Percentiles rank a stretch among this genome's conserved stretches.
Conservation (phyloP, 2,797 vertebrate species). For the Rhinella marina region DNA sequence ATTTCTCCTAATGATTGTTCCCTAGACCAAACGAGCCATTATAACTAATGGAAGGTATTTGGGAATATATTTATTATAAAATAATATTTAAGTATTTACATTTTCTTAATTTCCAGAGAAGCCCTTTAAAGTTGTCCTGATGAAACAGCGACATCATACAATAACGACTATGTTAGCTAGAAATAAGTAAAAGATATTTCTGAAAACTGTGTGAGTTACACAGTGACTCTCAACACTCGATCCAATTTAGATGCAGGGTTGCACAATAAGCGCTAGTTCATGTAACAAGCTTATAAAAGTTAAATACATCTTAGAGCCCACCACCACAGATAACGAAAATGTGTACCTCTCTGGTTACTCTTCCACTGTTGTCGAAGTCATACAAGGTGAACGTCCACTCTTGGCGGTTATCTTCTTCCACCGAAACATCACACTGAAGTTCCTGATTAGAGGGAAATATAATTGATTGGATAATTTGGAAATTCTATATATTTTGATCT, state of each 20-base stretch:
- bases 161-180: neutral
- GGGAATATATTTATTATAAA: too few relatives aligned
- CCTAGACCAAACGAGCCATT: too few relatives aligned
- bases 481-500: neutral
- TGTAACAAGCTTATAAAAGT: neutral
- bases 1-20: too few relatives aligned
- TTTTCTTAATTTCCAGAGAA: too few relatives aligned
- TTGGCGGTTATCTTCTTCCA: slow-evolving; percentile 97
- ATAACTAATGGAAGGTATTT: too few relatives aligned
- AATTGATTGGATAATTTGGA: neutral
- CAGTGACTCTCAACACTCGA: neutral
- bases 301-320: neutral
- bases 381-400: slow-evolving; percentile 99
- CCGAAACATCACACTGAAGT: slow-evolving; percentile 95
- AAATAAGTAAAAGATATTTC: neutral
- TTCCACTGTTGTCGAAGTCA: slow-evolving; percentile 98
- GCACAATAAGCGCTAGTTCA: neutral
- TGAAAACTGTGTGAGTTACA: neutral
- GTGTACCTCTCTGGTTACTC: slow-evolving; percentile 95
- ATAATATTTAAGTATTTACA: too few relatives aligned
- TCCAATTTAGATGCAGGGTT: neutral
- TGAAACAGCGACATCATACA: neutral
- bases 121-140: neutral
- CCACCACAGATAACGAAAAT: neutral
- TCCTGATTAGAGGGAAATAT: slow-evolving; percentile 76